phyloP scores from a whole-genome alignment of 2,797 vertebrate species.

The Pseudocheirus occidentalis region DNA sequence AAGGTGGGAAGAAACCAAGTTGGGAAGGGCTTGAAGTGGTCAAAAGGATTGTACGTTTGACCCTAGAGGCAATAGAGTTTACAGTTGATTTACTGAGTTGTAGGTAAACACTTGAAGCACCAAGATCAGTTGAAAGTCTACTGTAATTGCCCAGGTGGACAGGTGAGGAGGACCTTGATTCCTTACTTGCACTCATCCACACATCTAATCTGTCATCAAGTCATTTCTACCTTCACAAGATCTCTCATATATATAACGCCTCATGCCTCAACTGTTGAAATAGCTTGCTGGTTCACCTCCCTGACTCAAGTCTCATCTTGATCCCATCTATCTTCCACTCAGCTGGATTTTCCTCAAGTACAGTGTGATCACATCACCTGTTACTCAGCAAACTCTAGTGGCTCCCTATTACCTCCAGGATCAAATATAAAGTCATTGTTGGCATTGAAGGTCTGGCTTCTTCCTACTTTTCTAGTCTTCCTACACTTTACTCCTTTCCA shows the following conservation, averaged over 20 bases:
- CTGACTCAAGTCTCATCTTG: too few relatives aligned
- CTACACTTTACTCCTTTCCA: not conserved
- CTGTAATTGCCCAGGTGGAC: not conserved
- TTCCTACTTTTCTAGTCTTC: not conserved
- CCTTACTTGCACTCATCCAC: not conserved
- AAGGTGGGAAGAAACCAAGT: not conserved
- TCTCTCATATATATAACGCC: not conserved
- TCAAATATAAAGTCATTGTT: too few relatives aligned
- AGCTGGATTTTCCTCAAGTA: not conserved
- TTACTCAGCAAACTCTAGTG: too few relatives aligned
- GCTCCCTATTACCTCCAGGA: not conserved
- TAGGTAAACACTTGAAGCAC: not conserved
- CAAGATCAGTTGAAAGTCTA: not conserved
- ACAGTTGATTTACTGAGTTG: not conserved
- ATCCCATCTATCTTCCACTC: not conserved
- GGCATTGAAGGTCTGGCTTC: not conserved
- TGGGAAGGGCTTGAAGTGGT: not conserved
- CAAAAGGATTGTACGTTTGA: not conserved
- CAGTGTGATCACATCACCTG: too few relatives aligned
- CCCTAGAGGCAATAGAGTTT: too few relatives aligned
- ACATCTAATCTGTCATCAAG: not conserved
- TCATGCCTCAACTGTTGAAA: not conserved
- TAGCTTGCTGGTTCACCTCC: not conserved
- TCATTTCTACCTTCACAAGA: not conserved
- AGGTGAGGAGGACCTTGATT: not conserved